Conservation (phyloP, 2,888 invertebrate genomes). For the Melieria picta region DNA sequence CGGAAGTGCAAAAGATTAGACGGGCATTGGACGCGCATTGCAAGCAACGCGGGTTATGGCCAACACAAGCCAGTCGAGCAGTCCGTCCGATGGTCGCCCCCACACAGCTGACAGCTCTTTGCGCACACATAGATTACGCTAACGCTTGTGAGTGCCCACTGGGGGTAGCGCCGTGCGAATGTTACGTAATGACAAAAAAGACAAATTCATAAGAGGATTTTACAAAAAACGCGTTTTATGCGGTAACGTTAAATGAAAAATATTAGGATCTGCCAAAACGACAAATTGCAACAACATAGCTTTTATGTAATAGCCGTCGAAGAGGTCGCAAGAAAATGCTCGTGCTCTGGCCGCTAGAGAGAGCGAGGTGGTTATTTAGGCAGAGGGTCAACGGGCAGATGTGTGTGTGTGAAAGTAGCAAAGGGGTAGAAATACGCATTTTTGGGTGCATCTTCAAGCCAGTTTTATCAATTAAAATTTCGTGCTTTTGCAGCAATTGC, state of each 20-base stretch:
- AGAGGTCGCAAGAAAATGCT: background rate
- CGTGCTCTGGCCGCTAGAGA: background rate
- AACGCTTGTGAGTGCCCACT: background rate
- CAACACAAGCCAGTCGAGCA: too few relatives aligned
- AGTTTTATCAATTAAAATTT: too few relatives aligned
- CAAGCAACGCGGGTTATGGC: slow-evolving; percentile 18
- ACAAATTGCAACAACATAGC: background rate
- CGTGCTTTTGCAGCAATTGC: too few relatives aligned
- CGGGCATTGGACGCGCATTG: background rate
- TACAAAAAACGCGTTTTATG: background rate
- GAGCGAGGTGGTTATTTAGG: background rate
- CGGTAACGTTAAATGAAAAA: slow-evolving; percentile 30
- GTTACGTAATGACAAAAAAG: slow-evolving; percentile 44
- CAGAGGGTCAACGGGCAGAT: too few relatives aligned
- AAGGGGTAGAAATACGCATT: too few relatives aligned
- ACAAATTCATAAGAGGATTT: background rate
- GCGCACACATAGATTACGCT: slow-evolving; percentile 3
- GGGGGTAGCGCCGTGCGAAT: slow-evolving; percentile 19
- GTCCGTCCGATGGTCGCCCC: too few relatives aligned
- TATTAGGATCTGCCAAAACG: slow-evolving; percentile 3
- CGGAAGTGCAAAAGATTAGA: too few relatives aligned
- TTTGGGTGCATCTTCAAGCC: too few relatives aligned
- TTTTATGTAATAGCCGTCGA: slow-evolving; percentile 44
- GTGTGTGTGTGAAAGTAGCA: too few relatives aligned
- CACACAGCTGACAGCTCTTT: slow-evolving; percentile 33